Evolutionary conservation across 2,113 vertebrate genomes (phyloP).

Genomic region (Cebidichthys violaceus): DNA sequence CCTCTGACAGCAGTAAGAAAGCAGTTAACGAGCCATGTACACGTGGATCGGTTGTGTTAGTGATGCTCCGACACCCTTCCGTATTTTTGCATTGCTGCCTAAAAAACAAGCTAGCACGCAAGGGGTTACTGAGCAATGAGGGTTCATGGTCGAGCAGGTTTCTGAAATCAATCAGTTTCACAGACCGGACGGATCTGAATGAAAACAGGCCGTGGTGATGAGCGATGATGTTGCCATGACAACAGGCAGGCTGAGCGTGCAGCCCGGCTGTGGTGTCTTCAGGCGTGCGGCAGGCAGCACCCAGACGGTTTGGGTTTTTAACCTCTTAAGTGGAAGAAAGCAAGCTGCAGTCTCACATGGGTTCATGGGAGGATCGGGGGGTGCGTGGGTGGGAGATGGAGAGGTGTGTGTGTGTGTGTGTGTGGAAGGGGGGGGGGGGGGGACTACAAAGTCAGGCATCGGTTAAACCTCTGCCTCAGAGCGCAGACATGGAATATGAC

Average conservation of each 20-base stretch:
- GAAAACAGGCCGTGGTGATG: slow-evolving; percentile 89
- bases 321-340: slow-evolving; percentile 82
- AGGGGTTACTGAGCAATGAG: slow-evolving; percentile 61
- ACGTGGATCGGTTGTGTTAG: slow-evolving; percentile 23
- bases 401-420: neutral
- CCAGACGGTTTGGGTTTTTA: slow-evolving; percentile 79
- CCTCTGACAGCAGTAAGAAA: slow-evolving; percentile 35
- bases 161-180: slow-evolving; percentile 81
- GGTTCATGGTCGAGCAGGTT: slow-evolving; percentile 75
- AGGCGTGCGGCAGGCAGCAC: slow-evolving; percentile 77
- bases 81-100: slow-evolving; percentile 40
- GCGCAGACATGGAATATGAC: slow-evolving; percentile 65
- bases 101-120: slow-evolving; percentile 60
- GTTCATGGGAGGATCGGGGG: slow-evolving; percentile 53
- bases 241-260: slow-evolving; percentile 88
- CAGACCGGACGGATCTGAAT: slow-evolving; percentile 88
- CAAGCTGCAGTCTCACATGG: slow-evolving; percentile 74
- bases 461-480: slow-evolving; percentile 54
- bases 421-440: neutral
- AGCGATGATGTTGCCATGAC: slow-evolving; percentile 94
- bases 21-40: slow-evolving; percentile 55
- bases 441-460: slow-evolving; percentile 59
- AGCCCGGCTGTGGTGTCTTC: slow-evolving; percentile 76
- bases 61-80: slow-evolving; percentile 22
- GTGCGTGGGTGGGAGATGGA: neutral